These are phyloP conservation scores for Nyctalus aviator DNA, from an alignment of 2,797 vertebrate genomes.

Conservation along the genomic window DNA sequence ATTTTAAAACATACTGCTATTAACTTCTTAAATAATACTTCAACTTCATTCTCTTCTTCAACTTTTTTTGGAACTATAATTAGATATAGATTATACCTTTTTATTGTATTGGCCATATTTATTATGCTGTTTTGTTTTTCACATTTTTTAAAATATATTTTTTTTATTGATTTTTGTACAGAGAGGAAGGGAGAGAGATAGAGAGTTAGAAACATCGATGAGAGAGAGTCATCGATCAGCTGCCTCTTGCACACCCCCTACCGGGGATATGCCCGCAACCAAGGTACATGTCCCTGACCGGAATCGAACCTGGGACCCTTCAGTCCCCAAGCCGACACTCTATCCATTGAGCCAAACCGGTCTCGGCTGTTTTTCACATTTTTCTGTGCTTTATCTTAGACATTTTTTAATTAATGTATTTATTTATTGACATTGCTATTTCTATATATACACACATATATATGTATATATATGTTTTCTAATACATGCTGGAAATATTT, in stretches of 20 bases:
- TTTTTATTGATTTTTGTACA: too few species aligned
- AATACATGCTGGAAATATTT: not conserved
- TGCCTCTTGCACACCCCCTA: too few species aligned
- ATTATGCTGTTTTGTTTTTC: conserved; percentile 2
- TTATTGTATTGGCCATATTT: not conserved
- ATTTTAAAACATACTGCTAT: conserved; percentile 23
- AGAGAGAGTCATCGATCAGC: too few species aligned
- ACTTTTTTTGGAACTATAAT: conserved; percentile 10
- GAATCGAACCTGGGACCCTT: too few species aligned
- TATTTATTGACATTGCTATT: conserved; percentile 12
- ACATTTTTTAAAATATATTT: too few species aligned
- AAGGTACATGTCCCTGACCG: too few species aligned
- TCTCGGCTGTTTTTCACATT: not conserved
- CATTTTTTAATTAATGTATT: not conserved
- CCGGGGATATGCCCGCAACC: too few species aligned
- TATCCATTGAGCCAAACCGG: too few species aligned
- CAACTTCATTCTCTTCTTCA: not conserved
- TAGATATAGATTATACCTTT: not conserved
- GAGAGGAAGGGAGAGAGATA: too few species aligned
- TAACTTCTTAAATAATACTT: conserved; percentile 1
- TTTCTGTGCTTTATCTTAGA: not conserved
- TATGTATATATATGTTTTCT: not conserved
- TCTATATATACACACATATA: not conserved
- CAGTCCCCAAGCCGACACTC: too few species aligned
- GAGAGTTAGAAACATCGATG: too few species aligned